These are phyloP conservation scores for Malurus splendens DNA, from an alignment of 2,797 vertebrate species.

Conservation along the genomic window DNA sequence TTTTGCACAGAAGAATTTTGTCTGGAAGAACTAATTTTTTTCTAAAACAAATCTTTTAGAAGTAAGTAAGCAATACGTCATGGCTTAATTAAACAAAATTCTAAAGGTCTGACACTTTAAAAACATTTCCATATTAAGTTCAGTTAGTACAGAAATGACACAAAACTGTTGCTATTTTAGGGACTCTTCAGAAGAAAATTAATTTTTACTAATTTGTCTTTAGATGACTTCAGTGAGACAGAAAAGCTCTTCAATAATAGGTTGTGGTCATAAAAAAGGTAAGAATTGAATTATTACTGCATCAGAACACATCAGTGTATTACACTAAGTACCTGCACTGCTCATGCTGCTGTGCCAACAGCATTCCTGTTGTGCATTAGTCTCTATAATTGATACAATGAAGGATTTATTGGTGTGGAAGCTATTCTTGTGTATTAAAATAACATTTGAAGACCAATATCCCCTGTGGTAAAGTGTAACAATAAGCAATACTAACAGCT, in stretches of 20 bases:
- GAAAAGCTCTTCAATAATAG: background rate
- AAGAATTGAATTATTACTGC: background rate
- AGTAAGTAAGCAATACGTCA: background rate
- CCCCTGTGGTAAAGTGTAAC: background rate
- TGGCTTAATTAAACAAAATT: background rate
- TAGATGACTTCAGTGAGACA: background rate
- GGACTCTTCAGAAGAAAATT: background rate
- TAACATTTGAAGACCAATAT: background rate
- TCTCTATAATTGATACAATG: background rate
- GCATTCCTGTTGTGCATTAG: background rate
- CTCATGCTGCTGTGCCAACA: background rate
- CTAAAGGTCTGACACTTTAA: background rate
- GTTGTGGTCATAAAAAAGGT: background rate
- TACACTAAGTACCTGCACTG: background rate
- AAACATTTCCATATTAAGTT: background rate
- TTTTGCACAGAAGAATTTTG: background rate
- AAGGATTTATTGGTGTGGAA: background rate
- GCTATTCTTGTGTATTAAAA: background rate
- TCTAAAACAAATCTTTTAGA: background rate
- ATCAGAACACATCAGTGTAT: background rate
- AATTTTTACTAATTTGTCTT: background rate
- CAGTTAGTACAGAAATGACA: background rate
- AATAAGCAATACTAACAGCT: background rate
- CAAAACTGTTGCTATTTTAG: background rate
- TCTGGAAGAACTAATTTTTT: background rate